Conservation (phyloP, 2,888 invertebrate species). For the Pediacus dermestoides region DNA sequence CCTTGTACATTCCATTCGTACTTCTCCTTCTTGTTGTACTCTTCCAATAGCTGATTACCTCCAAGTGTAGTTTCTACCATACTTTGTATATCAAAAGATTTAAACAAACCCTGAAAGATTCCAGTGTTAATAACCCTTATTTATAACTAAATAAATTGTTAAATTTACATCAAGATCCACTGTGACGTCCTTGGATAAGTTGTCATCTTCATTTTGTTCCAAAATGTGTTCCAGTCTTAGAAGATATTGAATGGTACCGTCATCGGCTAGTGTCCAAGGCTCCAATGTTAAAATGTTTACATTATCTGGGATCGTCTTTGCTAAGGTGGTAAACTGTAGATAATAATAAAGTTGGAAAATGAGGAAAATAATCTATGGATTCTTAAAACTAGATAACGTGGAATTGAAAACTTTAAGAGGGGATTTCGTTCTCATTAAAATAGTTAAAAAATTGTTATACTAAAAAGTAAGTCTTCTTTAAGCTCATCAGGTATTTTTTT, state of each 20-base stretch:
- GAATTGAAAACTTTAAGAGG: too few relatives aligned
- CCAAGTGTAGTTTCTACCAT: slow-evolving; percentile 67
- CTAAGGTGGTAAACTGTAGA: slow-evolving; percentile 51
- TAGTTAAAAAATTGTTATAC: too few relatives aligned
- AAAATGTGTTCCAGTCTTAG: slow-evolving; percentile 59
- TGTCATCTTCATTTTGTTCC: slow-evolving; percentile 51
- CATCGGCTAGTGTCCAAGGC: slow-evolving; percentile 55
- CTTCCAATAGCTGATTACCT: slow-evolving; percentile 60
- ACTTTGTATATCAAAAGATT: slow-evolving; percentile 53
- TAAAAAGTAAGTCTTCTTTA: too few relatives aligned
- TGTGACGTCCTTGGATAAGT: slow-evolving; percentile 44
- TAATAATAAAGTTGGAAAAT: too few relatives aligned
- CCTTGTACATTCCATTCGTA: slow-evolving; percentile 32
- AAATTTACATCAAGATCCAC: slow-evolving; percentile 51
- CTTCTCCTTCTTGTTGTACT: slow-evolving; percentile 42
- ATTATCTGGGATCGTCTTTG: slow-evolving; percentile 52
- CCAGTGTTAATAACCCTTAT: too few relatives aligned
- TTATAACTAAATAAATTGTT: too few relatives aligned
- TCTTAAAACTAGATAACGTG: too few relatives aligned
- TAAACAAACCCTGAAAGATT: slow-evolving; percentile 55
- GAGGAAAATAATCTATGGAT: too few relatives aligned
- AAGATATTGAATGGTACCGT: slow-evolving; percentile 49
- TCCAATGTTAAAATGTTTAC: slow-evolving; percentile 59
- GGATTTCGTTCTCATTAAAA: too few relatives aligned
- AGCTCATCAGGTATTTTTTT: too few relatives aligned